Evolutionary conservation across 1,140 invertebrate genomes (phyloP), one percentile per base, ranked within the genome.

Genomic region (Trachelipus rathkii): DNA sequence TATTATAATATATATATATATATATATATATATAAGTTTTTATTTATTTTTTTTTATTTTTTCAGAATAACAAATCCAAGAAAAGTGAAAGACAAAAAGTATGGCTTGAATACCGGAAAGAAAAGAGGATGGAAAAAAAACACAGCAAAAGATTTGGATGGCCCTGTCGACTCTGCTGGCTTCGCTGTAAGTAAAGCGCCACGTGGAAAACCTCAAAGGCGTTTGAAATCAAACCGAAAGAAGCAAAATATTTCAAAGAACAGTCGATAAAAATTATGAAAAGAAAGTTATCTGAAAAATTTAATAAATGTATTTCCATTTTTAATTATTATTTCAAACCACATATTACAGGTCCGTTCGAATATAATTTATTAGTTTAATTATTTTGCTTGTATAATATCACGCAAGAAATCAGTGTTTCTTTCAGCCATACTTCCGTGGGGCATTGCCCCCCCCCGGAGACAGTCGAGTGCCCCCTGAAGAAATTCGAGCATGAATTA

Each of bases 41-140:
- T n/a, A n/a, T n/a, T n/a, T n/a, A n/a, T n/a, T n/a, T 50, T 10
- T 15, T 50, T 50, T 50, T 50, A 9, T 50, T 50, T 50, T 15
- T 50, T 60, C 11, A 60, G 50, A 60, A 60, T 60, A 60, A 60
- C 1, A 1, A 19, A 60, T 60, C 11, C 1, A 3, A 60, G 50
- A 19, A 60, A 60, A 1, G 11, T 15, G 19, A 60, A 60, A 19
- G 50, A 60, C 19, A 60, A 60, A 13, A 60, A 60, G 19, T 60
- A 60, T 60, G 50, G 50, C 8, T 19, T 60, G 50, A 60, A 60
- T 4, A 33, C 33, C 6, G 50, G 50, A 60, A 60, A 19, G 50
- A 60, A 60, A 60, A 60, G 19, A 60, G 50, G 50, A 15, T 60
- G 50, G 50, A 60, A 60, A 19, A 60, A 19, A 60, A 60, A 60